Evolutionary conservation across 64 coral and sea anemone genomes (phyloP), one percentile per base, ranked within the genome.

Genomic region (Dendronephthya gigantea): DNA sequence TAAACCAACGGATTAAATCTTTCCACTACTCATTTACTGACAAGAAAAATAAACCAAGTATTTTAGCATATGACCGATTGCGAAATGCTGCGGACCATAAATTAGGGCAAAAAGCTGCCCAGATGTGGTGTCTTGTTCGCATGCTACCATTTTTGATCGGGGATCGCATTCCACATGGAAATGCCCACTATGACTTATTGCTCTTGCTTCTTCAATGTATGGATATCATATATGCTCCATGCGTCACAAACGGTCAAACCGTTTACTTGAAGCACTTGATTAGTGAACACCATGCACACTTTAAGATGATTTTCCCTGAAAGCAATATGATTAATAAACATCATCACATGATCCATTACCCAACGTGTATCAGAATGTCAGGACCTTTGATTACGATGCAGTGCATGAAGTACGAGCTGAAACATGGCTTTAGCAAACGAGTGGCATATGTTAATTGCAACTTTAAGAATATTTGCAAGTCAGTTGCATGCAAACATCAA

Each of bases 291-390:
- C 48, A 76, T 23, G 28, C 74, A 22, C 62, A 50, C 13, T 75
- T 87, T 27, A 43, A 81, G 29, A 38, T 14, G 68, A 10, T 48
- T 29, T 87, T 41, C 36, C 86, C 86, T 30, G 65, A 38, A 23
- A 87, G 31, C 23, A 48, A 16, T 22, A 70, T 87, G 4, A 87
- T 69, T 34, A 59, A 59, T 13, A 87, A 87, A 27, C 65, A 76
- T 17, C 86, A 76, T 48, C 79, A 76, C 28, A 79, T 87, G 86
- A 43, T 87, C n/a, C 86, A 87, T 34, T 87, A 87, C 32, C 86
- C 86, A 14, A 16, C 59, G 25, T 6, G 37, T 10, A 70, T 87
- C 32, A 40, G 68, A 74, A 30, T 16, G 32, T 74, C n/a, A n/a
- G n/a, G n/a, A n/a, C n/a, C n/a, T n/a, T n/a, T n/a, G n/a, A n/a